Base-by-base conservation (phyloP, 1,140 invertebrate species). In the Amphibalanus amphitrite region DNA sequence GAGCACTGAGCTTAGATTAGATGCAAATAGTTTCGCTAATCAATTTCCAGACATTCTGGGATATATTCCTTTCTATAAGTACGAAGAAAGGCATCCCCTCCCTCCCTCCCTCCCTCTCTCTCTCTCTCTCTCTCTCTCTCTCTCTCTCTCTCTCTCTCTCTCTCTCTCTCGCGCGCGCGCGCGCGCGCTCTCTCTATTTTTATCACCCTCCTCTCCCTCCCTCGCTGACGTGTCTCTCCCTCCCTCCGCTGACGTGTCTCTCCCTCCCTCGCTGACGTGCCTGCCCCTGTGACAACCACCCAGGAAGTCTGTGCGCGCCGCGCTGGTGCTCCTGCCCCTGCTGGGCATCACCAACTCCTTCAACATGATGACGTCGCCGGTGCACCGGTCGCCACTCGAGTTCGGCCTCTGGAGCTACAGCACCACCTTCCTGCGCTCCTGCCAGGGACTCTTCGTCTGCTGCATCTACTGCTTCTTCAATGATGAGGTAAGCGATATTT, bases 401-500 rank as follows among this genome's bases (percentile, higher is more conserved):
- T 93, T 94, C 76, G 89, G 86, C 0, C 73, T 90, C 0, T 94
- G 91, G 90, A 87, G 87, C 0, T 93, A 91, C 78, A 82, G 83
- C 0, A 89, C 89, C 0, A 88, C 92, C 77, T 90, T 92, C 75
- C 81, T 94, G 20, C 86, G 86, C 3, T 90, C 91, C 0, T 93
- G 92, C 77, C 90, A 95, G 82, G 92, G 92, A 3, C 88, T 93
- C 73, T 90, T 93, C 76, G 87, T 94, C 30, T 87, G 90, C 0
- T 83, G 88, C 3, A 81, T 94, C 28, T 95, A 94, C 79, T 95
- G 92, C 78, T 93, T 94, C 76, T 80, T 91, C 38, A 38, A 15
- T 38, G 33, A 38, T 38, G 4, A 38, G 33, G 33, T 38, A 38
- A 38, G 33, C 15, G 4, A 38, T 4, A 4, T 38, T 38, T 38